Conservation (phyloP, 1,140 invertebrate species). For the Andricus grossulariae region DNA sequence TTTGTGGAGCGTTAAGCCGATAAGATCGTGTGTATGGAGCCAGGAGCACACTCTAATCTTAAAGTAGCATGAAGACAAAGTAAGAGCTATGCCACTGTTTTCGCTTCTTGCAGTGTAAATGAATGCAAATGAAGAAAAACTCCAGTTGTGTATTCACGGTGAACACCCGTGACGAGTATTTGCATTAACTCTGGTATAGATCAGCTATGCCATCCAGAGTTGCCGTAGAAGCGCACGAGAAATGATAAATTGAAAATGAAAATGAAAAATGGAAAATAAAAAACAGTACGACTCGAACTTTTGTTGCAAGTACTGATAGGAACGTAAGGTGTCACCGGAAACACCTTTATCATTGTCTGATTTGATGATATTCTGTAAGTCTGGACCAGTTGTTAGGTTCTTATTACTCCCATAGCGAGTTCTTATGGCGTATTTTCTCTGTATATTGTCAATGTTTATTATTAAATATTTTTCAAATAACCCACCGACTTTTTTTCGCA, state of each 20-base stretch:
- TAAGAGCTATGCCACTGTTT: constrained; percentile 51
- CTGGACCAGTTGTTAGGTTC: constrained; percentile 74
- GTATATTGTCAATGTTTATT: constrained; percentile 76
- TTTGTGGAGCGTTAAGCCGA: constrained; percentile 40
- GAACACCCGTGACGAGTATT: constrained; percentile 24
- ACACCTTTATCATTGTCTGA: constrained; percentile 71
- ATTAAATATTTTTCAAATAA: constrained; percentile 76
- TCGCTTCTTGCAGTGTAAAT: constrained; percentile 57
- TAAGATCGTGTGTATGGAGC: constrained; percentile 27
- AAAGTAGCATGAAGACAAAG: constrained; percentile 46
- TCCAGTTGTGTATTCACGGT: constrained; percentile 29
- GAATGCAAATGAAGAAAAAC: constrained; percentile 42
- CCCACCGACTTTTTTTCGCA: constrained; percentile 23
- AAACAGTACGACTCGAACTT: constrained; percentile 54
- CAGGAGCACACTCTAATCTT: constrained; percentile 44
- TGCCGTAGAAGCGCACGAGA: neutral
- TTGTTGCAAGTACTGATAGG: constrained; percentile 62
- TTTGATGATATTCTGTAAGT: constrained; percentile 74
- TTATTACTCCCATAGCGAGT: constrained; percentile 73
- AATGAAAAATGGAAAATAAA: constrained; percentile 26
- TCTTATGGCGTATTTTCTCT: constrained; percentile 76
- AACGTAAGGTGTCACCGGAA: constrained; percentile 59
- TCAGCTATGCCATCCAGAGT: constrained; percentile 4
- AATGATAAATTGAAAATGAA: constrained; percentile 27
- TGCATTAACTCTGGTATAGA: constrained; percentile 14